phyloP scores from a whole-genome alignment of 1,140 invertebrate species.

The Trichomalopsis sarcophagae region DNA sequence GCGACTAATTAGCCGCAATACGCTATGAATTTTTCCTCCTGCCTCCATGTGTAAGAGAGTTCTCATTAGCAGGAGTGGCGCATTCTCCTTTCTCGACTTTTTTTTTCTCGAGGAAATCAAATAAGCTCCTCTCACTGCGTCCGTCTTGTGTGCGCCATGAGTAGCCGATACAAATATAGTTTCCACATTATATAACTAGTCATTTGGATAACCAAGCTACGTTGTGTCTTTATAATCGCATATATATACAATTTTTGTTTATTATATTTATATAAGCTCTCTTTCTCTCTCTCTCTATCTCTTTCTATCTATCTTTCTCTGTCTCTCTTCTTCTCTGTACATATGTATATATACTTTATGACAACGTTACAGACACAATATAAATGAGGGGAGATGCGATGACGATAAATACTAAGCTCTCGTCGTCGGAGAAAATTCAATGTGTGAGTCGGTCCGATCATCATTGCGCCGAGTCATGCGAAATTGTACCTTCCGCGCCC shows the following conservation, averaged over 20 bases:
- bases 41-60: not conserved
- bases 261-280: constrained; percentile 22
- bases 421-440: constrained; percentile 15
- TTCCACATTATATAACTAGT: not conserved
- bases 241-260: constrained; percentile 11
- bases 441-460: not conserved
- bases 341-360: constrained; percentile 43
- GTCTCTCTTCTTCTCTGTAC: constrained; percentile 21
- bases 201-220: not conserved
- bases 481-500: not conserved
- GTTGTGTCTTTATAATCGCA: constrained; percentile 16
- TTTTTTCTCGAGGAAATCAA: too few species aligned
- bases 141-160: not conserved
- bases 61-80: too few species aligned
- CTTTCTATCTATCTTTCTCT: not conserved
- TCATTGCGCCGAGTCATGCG: not conserved
- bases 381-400: not conserved
- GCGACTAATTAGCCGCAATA: not conserved
- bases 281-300: not conserved
- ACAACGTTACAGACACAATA: constrained; percentile 10
- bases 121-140: constrained; percentile 13
- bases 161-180: constrained; percentile 26
- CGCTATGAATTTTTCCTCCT: not conserved
- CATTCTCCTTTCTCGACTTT: too few species aligned
- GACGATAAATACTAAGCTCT: constrained; percentile 8